Base-by-base conservation (phyloP, 37 sponge, comb jelly and placozoan species). In the Halisarca cf. caerulea region DNA sequence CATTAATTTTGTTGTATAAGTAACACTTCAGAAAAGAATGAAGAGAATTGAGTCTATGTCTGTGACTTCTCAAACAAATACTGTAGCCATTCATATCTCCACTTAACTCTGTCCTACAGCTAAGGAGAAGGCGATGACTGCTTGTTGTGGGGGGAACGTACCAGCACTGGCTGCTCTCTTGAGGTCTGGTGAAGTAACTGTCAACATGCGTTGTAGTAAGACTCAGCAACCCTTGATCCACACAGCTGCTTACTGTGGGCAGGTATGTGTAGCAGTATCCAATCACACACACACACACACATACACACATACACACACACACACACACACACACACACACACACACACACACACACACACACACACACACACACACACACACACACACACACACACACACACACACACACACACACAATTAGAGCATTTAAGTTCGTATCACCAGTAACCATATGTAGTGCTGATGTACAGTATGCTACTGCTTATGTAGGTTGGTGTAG, bases 181-280 rank as follows among this genome's bases (percentile, higher is more conserved):
- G 3, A 72, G 80, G 60, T 39, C 82, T 28, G 87, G 90, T 4
- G 70, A 89, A 18, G 51, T 60, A 34, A 66, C 86, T 28, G 80
- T 85, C 78, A 39, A 89, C 78, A 38, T 78, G 39, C 47, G 38
- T 41, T 37, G n/a, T 44, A 70, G 62, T 3, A 59, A 59, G 47
- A 82, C 82, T 8, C 35, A 21, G 14, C 32, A 86, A 18, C 53
- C 88, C 15, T 79, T 93, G 8, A 61, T 93, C 30, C 94, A 93
- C 80, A 77, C 81, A 74, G 94, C 91, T 21, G 91, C 90, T 0
- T 90, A 93, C 43, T 90, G 88, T 70, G 94, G 94, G 38, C 94
- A 93, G 88, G 94, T 93, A 43, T 34, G 28, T 37, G 58, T 3
- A 3, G 43, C 0, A 27, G 79, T 71, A 51, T 2, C n/a, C 32